Evolutionary conservation across 2,888 invertebrate species (phyloP).

Genomic region (Ectemnius cavifrons): DNA sequence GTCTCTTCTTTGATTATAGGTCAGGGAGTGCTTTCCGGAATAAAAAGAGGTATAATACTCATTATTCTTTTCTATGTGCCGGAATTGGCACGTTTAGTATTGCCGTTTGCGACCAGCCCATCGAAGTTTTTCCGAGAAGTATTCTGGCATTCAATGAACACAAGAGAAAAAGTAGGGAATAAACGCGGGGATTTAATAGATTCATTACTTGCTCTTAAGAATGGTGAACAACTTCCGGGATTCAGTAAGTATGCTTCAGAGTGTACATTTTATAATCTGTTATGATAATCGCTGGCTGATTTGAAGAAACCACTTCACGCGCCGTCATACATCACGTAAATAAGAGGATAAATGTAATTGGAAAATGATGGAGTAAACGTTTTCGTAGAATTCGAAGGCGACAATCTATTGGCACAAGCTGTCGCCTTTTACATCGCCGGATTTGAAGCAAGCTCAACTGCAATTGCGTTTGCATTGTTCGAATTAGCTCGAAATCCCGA

Average conservation of each 20-base stretch:
- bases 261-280: not conserved
- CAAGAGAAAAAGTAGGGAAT: constrained; percentile 55
- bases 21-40: constrained; percentile 55
- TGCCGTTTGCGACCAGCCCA: constrained; percentile 55
- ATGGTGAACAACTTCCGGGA: constrained; percentile 60
- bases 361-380: not conserved
- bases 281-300: not conserved
- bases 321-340: not conserved
- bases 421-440: constrained; percentile 66
- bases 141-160: constrained; percentile 65
- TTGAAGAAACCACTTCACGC: not conserved
- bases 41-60: constrained; percentile 58
- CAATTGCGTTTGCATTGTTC: constrained; percentile 63
- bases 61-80: constrained; percentile 65
- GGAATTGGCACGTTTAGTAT: constrained; percentile 51
- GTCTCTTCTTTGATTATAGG: constrained; percentile 43
- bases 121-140: constrained; percentile 62
- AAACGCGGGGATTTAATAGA: constrained; percentile 67
- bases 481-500: constrained; percentile 62
- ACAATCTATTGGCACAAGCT: constrained; percentile 66
- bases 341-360: not conserved
- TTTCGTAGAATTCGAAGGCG: constrained; percentile 63
- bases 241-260: constrained; percentile 54
- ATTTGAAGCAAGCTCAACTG: constrained; percentile 64
- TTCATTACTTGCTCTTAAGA: constrained; percentile 60